Base-by-base conservation (phyloP, 64 coral and sea anemone genomes). In the Trachythela sp. region DNA sequence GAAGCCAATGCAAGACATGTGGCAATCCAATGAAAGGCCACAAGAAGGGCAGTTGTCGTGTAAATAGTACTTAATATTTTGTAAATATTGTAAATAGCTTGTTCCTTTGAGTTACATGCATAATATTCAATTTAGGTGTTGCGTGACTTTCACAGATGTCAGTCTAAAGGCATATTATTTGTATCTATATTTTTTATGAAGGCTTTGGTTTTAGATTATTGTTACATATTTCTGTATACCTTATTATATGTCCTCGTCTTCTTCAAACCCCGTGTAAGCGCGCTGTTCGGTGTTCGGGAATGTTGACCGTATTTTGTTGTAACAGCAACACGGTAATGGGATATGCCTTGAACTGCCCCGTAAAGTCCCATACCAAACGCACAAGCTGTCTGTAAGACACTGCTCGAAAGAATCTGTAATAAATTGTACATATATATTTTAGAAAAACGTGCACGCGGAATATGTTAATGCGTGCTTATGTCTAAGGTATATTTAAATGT, bases 361-460 rank as follows among this genome's bases (percentile, higher is more conserved):
- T 27, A 22, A 26, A 59, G 10, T 52, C 76, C 77, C 48, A 83
- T 15, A 91, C 58, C 22, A 91, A 70, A 18, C 58, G n/a, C 10
- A 86, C 58, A 38, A 27, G 48, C 60, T 91, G 83, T 26, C 89
- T 20, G 59, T 91, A 91, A 8, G 88, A 45, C 22, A 90, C 88
- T 39, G 88, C 76, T 84, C 88, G 32, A 22, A 90, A 37, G 51
- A 84, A 90, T 42, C 88, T 90, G 52, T 37, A 35, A 35, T 32
- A 43, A 60, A 8, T 2, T 39, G 59, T 40, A 85, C 30, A 86
- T 85, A 40, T 26, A 18, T 38, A 85, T 29, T 59, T 13, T 39
- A 20, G 38, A 18, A 17, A 72, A 45, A 20, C n/a, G 43, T 32
- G 15, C 20, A 31, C 32, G 15, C 36, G 39, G 14, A 71, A 24